These are phyloP conservation scores for Aspidoscelis tigris DNA, from an alignment of 2,113 vertebrate species.

Conservation along the genomic window DNA sequence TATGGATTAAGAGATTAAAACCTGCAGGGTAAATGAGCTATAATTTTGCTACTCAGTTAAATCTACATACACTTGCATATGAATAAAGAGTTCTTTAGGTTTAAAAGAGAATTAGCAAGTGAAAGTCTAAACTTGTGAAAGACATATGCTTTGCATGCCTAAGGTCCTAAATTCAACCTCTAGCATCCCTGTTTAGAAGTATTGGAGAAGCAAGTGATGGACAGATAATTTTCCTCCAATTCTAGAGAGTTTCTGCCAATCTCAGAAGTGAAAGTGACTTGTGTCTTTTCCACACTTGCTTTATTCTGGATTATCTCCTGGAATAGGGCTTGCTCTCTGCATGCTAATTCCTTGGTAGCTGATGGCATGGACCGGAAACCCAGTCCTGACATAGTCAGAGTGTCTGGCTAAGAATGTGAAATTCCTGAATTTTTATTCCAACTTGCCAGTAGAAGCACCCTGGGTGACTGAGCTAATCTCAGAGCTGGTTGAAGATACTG, in stretches of 20 bases:
- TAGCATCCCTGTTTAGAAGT: neutral
- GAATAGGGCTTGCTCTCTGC: too few species aligned
- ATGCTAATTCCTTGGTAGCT: too few species aligned
- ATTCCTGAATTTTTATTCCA: too few species aligned
- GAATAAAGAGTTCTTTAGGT: neutral
- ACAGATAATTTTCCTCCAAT: neutral
- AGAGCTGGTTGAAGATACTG: too few species aligned
- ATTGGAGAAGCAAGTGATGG: neutral
- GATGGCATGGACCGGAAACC: too few species aligned
- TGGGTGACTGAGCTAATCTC: too few species aligned
- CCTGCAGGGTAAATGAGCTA: neutral
- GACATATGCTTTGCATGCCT: neutral
- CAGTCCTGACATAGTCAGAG: too few species aligned
- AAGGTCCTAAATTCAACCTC: neutral
- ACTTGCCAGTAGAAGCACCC: too few species aligned
- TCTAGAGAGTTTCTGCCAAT: neutral
- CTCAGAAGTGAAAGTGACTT: neutral
- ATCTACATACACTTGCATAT: constrained; percentile 18
- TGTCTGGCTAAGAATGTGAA: too few species aligned
- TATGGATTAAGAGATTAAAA: constrained; percentile 26
- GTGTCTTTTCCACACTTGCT: too few species aligned
- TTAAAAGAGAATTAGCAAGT: neutral
- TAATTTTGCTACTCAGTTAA: neutral
- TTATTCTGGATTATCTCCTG: too few species aligned
- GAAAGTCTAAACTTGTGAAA: neutral